These are phyloP conservation scores for Druceiella hillmani DNA, from an alignment of 2,888 invertebrate genomes.

Conservation along the genomic window DNA sequence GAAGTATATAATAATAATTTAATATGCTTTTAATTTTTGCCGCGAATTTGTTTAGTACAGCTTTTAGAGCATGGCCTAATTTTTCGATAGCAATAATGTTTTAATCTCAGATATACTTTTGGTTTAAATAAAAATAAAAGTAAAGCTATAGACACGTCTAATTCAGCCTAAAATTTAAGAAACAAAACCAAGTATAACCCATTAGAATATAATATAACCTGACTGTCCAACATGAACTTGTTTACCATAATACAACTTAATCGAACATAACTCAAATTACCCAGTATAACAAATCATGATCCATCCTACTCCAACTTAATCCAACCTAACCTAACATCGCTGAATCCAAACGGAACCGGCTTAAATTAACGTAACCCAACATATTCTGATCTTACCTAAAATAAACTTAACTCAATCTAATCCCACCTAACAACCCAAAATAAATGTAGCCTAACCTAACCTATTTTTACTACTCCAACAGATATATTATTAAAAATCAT, in stretches of 20 bases:
- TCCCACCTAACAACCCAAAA: slow-evolving; percentile 4
- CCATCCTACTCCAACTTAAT: slow-evolving; percentile 13
- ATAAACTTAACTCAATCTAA: slow-evolving; percentile 16
- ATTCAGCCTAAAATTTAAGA: too few species aligned
- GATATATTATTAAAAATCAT: too few species aligned
- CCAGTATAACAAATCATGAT: slow-evolving; percentile 12
- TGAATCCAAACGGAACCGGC: slow-evolving; percentile 14
- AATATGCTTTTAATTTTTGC: too few species aligned
- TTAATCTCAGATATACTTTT: too few species aligned
- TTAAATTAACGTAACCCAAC: slow-evolving; percentile 15
- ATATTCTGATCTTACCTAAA: slow-evolving; percentile 11
- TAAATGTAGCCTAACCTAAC: slow-evolving; percentile 7
- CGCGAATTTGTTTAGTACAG: too few species aligned
- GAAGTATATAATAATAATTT: too few species aligned
- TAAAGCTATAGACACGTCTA: too few species aligned
- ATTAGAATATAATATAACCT: slow-evolving; percentile 14
- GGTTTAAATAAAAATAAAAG: too few species aligned
- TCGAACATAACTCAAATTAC: slow-evolving; percentile 15
- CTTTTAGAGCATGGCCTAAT: too few species aligned
- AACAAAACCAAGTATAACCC: slow-evolving; percentile 13
- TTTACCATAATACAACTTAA: slow-evolving; percentile 14
- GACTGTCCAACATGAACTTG: slow-evolving; percentile 14
- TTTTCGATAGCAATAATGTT: too few species aligned
- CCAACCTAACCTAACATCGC: slow-evolving; percentile 13
- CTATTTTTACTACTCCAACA: slow-evolving; percentile 5